A percentile compares a stretch with the other conserved stretches of the same genome.
Conservation (phyloP, 2,888 invertebrate genomes). For the Apantesis nais region DNA sequence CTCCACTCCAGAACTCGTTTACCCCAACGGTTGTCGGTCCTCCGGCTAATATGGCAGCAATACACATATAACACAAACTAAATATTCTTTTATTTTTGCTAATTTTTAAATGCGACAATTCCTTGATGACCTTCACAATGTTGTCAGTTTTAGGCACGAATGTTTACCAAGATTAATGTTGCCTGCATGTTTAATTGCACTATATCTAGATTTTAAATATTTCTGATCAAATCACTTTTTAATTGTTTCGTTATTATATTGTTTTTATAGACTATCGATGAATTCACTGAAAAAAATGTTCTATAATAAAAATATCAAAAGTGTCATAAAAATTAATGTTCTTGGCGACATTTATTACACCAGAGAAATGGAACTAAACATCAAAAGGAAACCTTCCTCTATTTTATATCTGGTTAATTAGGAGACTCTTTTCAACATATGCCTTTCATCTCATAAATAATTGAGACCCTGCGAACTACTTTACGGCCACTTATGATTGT, state of each 20-base stretch:
- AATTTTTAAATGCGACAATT: no score
- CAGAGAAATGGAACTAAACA: neutral
- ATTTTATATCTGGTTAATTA: neutral
- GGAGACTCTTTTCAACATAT: neutral
- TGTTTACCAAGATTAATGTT: neutral
- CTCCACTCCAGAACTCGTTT: no score
- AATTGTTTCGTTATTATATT: no score
- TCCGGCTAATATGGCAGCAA: no score
- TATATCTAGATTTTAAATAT: neutral
- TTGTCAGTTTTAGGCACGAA: neutral
- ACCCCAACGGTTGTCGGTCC: no score
- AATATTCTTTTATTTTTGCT: no score
- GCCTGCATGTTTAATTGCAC: no score
- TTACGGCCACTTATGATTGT: neutral
- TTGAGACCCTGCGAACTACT: neutral
- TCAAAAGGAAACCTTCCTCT: neutral
- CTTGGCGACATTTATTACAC: conserved; percentile 12
- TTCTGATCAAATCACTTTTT: neutral
- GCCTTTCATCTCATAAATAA: neutral
- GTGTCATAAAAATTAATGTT: conserved; percentile 8
- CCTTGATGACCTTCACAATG: no score
- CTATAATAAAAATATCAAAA: neutral
- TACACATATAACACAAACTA: no score
- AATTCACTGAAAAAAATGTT: neutral
- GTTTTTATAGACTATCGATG: no score